Evolutionary conservation across 2,888 invertebrate genomes (phyloP).

Genomic region (Latrodectus hesperus): DNA sequence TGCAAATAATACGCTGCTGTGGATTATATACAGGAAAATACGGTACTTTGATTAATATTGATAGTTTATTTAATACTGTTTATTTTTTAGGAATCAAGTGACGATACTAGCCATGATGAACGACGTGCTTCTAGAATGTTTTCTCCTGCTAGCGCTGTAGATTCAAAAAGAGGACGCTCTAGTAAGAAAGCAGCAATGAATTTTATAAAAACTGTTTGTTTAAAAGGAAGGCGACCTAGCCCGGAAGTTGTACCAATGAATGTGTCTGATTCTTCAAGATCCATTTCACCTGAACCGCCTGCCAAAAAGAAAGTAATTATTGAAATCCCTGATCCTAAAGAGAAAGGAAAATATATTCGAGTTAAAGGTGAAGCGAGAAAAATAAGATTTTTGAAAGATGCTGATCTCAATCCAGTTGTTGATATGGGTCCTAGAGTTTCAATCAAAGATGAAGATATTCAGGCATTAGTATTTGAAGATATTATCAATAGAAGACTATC

Average conservation of each 20-base stretch:
- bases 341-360: slow-evolving; percentile 40
- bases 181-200: slow-evolving; percentile 68
- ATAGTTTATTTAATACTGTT: not conserved
- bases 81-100: slow-evolving; percentile 55
- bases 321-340: slow-evolving; percentile 55
- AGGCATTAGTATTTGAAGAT: slow-evolving; percentile 37
- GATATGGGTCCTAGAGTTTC: slow-evolving; percentile 46
- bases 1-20: too few relatives aligned
- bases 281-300: slow-evolving; percentile 27
- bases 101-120: slow-evolving; percentile 56
- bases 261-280: slow-evolving; percentile 23
- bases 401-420: slow-evolving; percentile 54
- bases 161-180: slow-evolving; percentile 48
- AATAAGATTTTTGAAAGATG: slow-evolving; percentile 52
- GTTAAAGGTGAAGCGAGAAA: slow-evolving; percentile 50
- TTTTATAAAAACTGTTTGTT: slow-evolving; percentile 63
- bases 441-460: slow-evolving; percentile 32
- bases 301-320: slow-evolving; percentile 33
- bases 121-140: slow-evolving; percentile 37
- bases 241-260: slow-evolving; percentile 11
- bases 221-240: slow-evolving; percentile 31
- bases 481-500: slow-evolving; percentile 21
- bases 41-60: not conserved
- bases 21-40: too few relatives aligned
- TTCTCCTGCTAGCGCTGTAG: slow-evolving; percentile 52